Evolutionary conservation across 2,113 vertebrate species (phyloP), one percentile per base, ranked within the genome.

Genomic region (Leiothrix lutea): DNA sequence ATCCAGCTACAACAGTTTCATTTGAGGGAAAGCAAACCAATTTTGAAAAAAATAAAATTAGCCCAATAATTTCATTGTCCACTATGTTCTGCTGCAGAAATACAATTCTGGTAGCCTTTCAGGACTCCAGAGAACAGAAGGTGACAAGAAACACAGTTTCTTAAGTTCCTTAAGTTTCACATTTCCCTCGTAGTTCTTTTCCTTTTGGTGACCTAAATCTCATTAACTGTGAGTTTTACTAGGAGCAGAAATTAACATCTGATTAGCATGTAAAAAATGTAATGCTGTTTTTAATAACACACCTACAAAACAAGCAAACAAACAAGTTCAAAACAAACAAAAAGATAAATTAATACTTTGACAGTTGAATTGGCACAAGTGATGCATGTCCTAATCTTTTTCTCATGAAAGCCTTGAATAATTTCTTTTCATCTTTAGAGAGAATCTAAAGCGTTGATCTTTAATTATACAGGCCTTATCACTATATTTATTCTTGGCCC

Each of bases 11-110:
- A 71, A 23, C 2, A 8, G 4, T 64, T 89, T 84, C 3, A 35
- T 64, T 57, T 2, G 0, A 62, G 18, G 8, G 11, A 82, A 53
- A 1, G 0, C 3, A 88, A 86, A 56, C 1, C 2, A 51, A n/a
- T 40, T 47, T 21, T 22, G 10, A 13, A 70, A 79, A 77, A 78
- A 83, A 79, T 33, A 77, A 70, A 73, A 42, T 31, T 35, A 73
- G 7, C 14, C 8, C 4, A 74, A 42, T 38, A 58, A 45, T 71
- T 66, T 72, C 1, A 38, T 58, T 65, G 23, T 54, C 35, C 5
- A 21, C 15, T 36, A 5, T 26, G 7, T 9, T 80, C 5, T 62
- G 17, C 44, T 54, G 5, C 22, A 93, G 33, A 78, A 90, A 74
- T 47, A 20, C 4, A 84, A 8, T 54, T 62, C 14, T 60, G 20